Percentiles rank a stretch among this genome's conserved stretches.
Evolutionary conservation across 2,797 vertebrate genomes (phyloP).

Genomic region (Sitta carolinensis): DNA sequence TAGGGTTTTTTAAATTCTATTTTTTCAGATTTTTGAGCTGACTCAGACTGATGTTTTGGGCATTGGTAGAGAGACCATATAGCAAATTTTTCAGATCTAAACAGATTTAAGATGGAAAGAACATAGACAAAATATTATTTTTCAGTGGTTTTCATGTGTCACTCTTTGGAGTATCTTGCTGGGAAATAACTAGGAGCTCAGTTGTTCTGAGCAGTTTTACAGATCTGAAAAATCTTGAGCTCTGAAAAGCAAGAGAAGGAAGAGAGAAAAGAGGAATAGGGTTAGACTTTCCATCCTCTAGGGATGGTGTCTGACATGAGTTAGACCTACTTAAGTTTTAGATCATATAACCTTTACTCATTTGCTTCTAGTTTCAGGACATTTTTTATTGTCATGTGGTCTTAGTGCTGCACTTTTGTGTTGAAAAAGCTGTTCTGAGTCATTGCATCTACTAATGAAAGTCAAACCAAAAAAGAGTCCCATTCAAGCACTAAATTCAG

Average conservation of each 20-base stretch:
- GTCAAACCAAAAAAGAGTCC: neutral
- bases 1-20: rapidly evolving
- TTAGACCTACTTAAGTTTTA: slow-evolving; percentile 3
- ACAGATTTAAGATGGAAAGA: neutral
- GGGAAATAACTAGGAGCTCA: neutral
- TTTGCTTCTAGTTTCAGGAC: neutral
- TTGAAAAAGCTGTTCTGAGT: neutral
- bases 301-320: neutral
- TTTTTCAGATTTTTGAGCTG: neutral
- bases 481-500: neutral
- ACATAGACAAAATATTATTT: neutral
- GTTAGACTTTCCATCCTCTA: neutral
- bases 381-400: neutral
- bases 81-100: neutral
- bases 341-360: neutral
- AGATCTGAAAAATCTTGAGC: neutral
- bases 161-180: neutral
- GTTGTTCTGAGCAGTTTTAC: neutral
- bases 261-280: neutral
- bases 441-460: neutral
- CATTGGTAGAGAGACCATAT: neutral
- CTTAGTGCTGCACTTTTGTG: neutral
- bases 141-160: neutral
- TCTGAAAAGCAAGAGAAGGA: neutral
- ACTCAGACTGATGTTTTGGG: neutral